Conservation (phyloP, 2,888 invertebrate genomes). For the Crioceris asparagi region DNA sequence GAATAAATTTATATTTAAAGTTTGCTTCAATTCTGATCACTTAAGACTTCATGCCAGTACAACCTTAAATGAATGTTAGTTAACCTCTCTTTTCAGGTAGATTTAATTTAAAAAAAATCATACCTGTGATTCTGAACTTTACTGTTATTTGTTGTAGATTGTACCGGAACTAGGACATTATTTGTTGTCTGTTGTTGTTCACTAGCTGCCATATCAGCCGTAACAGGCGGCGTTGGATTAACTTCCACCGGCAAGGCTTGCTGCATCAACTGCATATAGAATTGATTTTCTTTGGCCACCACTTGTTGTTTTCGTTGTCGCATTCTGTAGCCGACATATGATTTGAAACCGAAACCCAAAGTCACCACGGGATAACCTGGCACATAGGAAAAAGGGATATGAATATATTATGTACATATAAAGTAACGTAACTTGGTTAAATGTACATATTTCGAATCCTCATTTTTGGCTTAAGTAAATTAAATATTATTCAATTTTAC, state of each 20-base stretch:
- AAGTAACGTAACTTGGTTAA: neutral
- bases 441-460: no score
- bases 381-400: neutral
- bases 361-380: slow-evolving; percentile 41
- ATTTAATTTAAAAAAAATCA: no score
- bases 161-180: slow-evolving; percentile 17
- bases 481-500: no score
- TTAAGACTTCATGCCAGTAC: no score
- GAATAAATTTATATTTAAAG: no score
- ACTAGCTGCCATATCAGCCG: no score
- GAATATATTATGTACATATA: no score
- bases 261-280: slow-evolving; percentile 84
- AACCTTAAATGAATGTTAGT: no score
- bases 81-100: no score
- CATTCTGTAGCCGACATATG: slow-evolving; percentile 74
- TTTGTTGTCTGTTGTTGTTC: slow-evolving; percentile 16
- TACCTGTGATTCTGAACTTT: slow-evolving; percentile 24
- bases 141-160: slow-evolving; percentile 25
- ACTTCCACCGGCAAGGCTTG: slow-evolving; percentile 69
- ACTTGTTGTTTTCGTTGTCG: slow-evolving; percentile 84
- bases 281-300: slow-evolving; percentile 90
- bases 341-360: slow-evolving; percentile 91
- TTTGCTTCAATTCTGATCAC: no score
- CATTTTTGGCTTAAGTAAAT: no score
- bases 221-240: slow-evolving; percentile 13